Base-by-base conservation (phyloP, 1,140 invertebrate genomes). In the Aradophagus sp. region DNA sequence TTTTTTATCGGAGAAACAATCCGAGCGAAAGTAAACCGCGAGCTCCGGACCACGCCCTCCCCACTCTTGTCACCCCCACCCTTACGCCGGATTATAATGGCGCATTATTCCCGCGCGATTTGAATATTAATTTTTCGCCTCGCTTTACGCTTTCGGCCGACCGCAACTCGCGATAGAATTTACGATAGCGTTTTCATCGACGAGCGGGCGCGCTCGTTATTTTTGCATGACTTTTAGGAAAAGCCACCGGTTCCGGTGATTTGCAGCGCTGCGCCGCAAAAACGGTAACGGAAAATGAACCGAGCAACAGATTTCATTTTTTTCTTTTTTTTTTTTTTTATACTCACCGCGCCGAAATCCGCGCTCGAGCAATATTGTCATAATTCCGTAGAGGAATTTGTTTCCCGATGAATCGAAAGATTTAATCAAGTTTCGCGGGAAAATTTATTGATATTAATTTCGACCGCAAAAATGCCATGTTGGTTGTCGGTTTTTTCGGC, bases 111-210 rank as follows among this genome's bases (percentile, higher is more conserved):
- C 19, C 34, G 44, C 35, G 12, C 29, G 36, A 47, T 56, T 53
- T 31, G 48, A 34, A 29, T 27, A 45, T 56, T 41, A 42, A 38
- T 41, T 56, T 66, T 50, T 39, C 12, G 41, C n/a, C n/a, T n/a
- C 6, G 39, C 5, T 6, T n/a, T 13, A 41, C 31, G 47, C n/a
- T 20, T 29, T 15, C 58, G 15, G 38, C 26, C 29, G 13, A 14
- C 14, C 31, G 48, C 8, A 8, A 14, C 8, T 15, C 12, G 15
- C 39, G 15, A 29, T 27, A 63, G 50, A 36, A 56, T 42, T 56
- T 31, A 66, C 12, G 31, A 41, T 36, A 39, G 12, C 4, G 4
- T 38, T 55, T 55, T 55, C 20, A 23, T 13, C 48, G 16, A 3
- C 34, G 19, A 26, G 19, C 11, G 26, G 42, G 19, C 38, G 32